A percentile compares a stretch with the other conserved stretches of the same genome.
These are phyloP conservation scores for Neolamprologus devosi DNA, from an alignment of 2,113 vertebrate genomes.

Conservation along the genomic window DNA sequence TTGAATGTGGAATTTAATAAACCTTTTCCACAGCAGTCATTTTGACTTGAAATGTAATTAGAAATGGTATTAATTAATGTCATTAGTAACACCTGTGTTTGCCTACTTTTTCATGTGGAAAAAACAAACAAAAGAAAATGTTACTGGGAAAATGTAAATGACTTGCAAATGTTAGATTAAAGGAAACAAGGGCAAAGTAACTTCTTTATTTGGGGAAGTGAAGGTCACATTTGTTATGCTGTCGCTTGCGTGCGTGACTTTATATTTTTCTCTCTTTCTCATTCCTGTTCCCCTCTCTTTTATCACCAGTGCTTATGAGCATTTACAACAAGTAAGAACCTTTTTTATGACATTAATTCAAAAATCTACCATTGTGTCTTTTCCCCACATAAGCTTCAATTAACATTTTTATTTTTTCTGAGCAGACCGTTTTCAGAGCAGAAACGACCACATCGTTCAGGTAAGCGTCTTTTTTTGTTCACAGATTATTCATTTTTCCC, in stretches of 20 bases:
- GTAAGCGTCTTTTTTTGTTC: slow-evolving; percentile 24
- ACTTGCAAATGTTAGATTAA: slow-evolving; percentile 10
- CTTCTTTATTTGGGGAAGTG: neutral
- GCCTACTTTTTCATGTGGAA: neutral
- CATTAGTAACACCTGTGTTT: neutral
- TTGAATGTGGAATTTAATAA: neutral
- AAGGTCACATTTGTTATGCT: neutral
- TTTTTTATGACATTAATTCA: neutral
- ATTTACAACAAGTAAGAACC: slow-evolving; percentile 68
- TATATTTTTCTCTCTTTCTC: neutral
- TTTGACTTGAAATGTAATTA: neutral
- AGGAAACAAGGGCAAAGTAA: neutral
- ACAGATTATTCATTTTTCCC: neutral
- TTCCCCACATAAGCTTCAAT: neutral
- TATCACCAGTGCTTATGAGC: slow-evolving; percentile 63
- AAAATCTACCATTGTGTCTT: neutral
- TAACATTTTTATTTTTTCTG: neutral
- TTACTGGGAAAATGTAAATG: neutral
- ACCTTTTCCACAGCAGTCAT: neutral
- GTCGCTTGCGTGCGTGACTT: neutral
- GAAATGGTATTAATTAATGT: neutral
- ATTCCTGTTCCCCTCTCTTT: neutral
- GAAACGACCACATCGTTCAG: slow-evolving; percentile 68
- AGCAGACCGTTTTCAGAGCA: slow-evolving; percentile 64
- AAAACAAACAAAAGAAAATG: neutral